These are phyloP conservation scores for Euwallacea similis DNA, from an alignment of 1,140 invertebrate genomes.

Conservation along the genomic window DNA sequence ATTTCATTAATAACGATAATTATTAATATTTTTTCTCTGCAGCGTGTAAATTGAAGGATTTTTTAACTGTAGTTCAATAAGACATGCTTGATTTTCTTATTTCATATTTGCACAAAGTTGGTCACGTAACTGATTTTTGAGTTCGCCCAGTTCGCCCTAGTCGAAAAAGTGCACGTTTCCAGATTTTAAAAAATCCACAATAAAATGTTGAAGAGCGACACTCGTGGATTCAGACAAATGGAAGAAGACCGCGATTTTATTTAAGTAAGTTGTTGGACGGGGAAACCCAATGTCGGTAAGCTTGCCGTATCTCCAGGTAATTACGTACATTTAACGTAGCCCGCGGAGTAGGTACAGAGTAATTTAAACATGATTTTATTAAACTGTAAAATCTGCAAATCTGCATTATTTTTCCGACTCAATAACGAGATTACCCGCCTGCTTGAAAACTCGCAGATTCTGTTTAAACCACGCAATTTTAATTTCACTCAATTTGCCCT, in stretches of 20 bases:
- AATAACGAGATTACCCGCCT: conserved; percentile 43
- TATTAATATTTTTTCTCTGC: too few species aligned
- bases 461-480: conserved; percentile 38
- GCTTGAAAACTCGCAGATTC: conserved; percentile 30
- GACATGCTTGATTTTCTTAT: not conserved
- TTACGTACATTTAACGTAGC: conserved; percentile 34
- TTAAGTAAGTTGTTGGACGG: conserved; percentile 28
- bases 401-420: conserved; percentile 44
- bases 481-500: conserved; percentile 34
- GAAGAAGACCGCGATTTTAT: conserved; percentile 28
- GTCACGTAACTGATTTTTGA: not conserved
- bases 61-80: conserved; percentile 2
- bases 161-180: too few species aligned
- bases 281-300: conserved; percentile 23
- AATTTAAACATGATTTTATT: conserved; percentile 46
- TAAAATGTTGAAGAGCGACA: conserved; percentile 14
- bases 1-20: too few species aligned
- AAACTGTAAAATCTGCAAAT: conserved; percentile 45
- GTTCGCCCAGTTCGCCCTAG: not conserved
- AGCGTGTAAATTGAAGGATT: conserved; percentile 1
- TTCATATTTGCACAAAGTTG: not conserved
- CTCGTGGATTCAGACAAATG: conserved; percentile 18
- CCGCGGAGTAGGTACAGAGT: conserved; percentile 22
- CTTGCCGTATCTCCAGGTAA: conserved; percentile 24
- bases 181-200: conserved; percentile 6